A percentile compares a stretch with the other conserved stretches of the same genome.
Conservation (phyloP, 2,888 invertebrate species). For the Aporophyla lueneburgensis region DNA sequence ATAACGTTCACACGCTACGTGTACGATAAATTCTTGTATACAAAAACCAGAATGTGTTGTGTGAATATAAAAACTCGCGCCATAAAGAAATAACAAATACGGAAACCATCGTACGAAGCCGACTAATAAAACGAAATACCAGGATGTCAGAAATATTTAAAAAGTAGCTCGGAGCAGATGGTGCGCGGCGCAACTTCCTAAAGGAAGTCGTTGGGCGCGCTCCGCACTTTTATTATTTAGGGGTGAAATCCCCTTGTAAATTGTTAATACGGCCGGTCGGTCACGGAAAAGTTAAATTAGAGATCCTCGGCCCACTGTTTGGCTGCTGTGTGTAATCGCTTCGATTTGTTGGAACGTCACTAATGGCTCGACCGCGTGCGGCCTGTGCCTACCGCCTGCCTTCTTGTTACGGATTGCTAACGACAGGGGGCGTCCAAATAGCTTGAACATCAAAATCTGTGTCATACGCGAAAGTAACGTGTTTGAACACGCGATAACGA, state of each 20-base stretch:
- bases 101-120: slow-evolving; percentile 52
- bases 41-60: slow-evolving; percentile 45
- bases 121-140: slow-evolving; percentile 68
- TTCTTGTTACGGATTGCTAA: slow-evolving; percentile 60
- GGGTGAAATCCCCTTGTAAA: slow-evolving; percentile 85
- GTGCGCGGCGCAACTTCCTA: slow-evolving; percentile 71
- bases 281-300: slow-evolving; percentile 87
- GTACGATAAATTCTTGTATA: slow-evolving; percentile 54
- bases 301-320: slow-evolving; percentile 75
- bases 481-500: slow-evolving; percentile 32
- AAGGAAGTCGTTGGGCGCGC: slow-evolving; percentile 81
- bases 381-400: slow-evolving; percentile 57
- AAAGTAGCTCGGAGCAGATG: slow-evolving; percentile 75
- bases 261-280: slow-evolving; percentile 79
- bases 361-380: slow-evolving; percentile 72
- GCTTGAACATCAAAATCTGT: slow-evolving; percentile 45
- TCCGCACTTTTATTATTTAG: slow-evolving; percentile 85
- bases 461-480: slow-evolving; percentile 34
- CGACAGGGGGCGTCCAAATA: slow-evolving; percentile 58
- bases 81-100: slow-evolving; percentile 56
- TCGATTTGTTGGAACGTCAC: slow-evolving; percentile 79
- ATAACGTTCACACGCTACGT: slow-evolving; percentile 60
- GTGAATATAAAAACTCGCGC: slow-evolving; percentile 54
- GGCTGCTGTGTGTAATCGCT: slow-evolving; percentile 77
- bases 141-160: slow-evolving; percentile 78